Percentiles rank a stretch among this genome's conserved stretches.
These are phyloP conservation scores for Drosophila setifemur DNA, from an alignment of 1,140 invertebrate species.

Conservation along the genomic window DNA sequence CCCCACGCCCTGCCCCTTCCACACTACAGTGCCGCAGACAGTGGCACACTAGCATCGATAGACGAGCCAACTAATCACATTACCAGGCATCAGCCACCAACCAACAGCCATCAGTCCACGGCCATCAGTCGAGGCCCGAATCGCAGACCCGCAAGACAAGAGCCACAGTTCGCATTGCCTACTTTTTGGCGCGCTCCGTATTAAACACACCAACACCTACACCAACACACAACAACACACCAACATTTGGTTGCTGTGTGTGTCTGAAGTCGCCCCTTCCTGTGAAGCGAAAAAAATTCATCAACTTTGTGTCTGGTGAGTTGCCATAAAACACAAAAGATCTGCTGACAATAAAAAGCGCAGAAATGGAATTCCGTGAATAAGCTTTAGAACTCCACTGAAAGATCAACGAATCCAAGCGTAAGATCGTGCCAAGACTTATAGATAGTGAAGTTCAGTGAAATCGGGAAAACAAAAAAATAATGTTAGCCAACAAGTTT, in stretches of 20 bases:
- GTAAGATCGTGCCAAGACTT: too few species aligned
- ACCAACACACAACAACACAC: not conserved
- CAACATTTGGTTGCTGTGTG: not conserved
- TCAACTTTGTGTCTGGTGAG: constrained; percentile 68
- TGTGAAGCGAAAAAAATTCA: constrained; percentile 39
- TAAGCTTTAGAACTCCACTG: too few species aligned
- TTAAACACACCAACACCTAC: constrained; percentile 20
- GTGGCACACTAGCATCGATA: constrained; percentile 46
- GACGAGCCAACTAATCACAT: constrained; percentile 71
- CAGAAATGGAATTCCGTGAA: too few species aligned
- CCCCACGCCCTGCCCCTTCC: not conserved
- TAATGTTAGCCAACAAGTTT: too few species aligned
- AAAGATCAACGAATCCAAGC: too few species aligned
- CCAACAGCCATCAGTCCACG: constrained; percentile 28
- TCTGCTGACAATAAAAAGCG: constrained; percentile 2
- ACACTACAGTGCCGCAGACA: not conserved
- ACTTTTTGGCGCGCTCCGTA: constrained; percentile 66
- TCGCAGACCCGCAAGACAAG: constrained; percentile 47
- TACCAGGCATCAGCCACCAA: constrained; percentile 55
- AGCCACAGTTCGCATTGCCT: constrained; percentile 56
- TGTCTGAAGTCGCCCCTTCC: constrained; percentile 4
- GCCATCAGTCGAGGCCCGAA: constrained; percentile 43
- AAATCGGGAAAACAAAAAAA: too few species aligned
- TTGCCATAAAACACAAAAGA: constrained; percentile 38
- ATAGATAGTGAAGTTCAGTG: too few species aligned